Evolutionary conservation across 2,113 vertebrate species (phyloP).

Genomic region (Crotalus helleri): DNA sequence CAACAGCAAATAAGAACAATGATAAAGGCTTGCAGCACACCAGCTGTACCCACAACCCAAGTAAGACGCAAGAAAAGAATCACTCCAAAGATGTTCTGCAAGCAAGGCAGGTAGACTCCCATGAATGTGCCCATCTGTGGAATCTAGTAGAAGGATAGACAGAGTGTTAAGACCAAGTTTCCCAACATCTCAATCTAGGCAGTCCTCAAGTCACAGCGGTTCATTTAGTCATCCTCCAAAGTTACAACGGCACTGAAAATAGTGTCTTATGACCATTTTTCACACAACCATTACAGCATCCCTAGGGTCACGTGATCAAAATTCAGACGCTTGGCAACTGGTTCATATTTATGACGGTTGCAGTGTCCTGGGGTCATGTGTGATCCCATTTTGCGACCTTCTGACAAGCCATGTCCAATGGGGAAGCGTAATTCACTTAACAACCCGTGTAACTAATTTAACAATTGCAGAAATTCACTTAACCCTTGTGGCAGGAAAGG

Average conservation of each 20-base stretch:
- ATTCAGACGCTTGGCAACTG: neutral
- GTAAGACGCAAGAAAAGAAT: slow-evolving; percentile 98
- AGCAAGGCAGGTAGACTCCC: slow-evolving; percentile 95
- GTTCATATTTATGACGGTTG: neutral
- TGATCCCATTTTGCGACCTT: neutral
- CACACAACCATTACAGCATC: neutral
- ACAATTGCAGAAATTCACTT: neutral
- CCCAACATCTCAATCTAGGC: neutral
- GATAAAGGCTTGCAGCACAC: slow-evolving; percentile 91
- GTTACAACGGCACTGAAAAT: neutral
- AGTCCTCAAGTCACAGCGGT: neutral
- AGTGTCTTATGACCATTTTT: neutral
- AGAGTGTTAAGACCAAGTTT: neutral
- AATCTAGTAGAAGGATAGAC: slow-evolving; percentile 68
- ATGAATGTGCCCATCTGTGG: slow-evolving; percentile 96
- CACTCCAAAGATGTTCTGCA: slow-evolving; percentile 99
- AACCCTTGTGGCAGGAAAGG: neutral
- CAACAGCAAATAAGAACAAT: slow-evolving; percentile 97
- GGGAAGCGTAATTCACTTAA: neutral
- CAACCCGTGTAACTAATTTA: neutral
- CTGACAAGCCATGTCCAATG: neutral
- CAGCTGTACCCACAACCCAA: slow-evolving; percentile 95
- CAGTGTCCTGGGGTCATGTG: neutral
- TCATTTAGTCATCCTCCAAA: neutral
- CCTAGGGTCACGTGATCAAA: neutral